Base-by-base conservation (phyloP, 2,888 invertebrate genomes). In the Athripsodes cinereus region DNA sequence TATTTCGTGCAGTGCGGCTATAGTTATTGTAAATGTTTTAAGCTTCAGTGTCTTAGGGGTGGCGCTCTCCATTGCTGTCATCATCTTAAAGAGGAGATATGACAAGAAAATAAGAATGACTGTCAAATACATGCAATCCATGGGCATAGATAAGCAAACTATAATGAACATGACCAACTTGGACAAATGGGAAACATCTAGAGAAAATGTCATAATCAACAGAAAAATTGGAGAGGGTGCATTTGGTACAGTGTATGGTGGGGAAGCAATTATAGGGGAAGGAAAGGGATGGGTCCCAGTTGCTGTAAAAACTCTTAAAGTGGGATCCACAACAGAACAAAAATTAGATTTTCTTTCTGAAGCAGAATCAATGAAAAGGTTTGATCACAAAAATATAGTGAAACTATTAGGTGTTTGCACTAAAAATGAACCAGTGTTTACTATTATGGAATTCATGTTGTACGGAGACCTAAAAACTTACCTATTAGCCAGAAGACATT, bases 391-490 rank as follows among this genome's bases (percentile, higher is more conserved):
- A 67, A 95, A 96, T 71, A 88, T 96, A 55, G 87, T 96, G 13
- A 84, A 86, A 65, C 75, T 96, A 26, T 74, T 94, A 19, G 95
- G 90, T 1, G 93, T 96, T 11, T 91, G 92, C 66, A 90, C 93
- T 1, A 86, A 89, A 68, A 85, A 83, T 48, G 92, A 93, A 67
- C 94, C 95, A 0, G 88, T 94, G 48, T 90, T 91, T 69, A 91
- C 91, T 1, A 85, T 96, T 13, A 95, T 96, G 94, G 95, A 96
- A 72, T 93, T 92, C 69, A 91, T 94, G 90, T 75, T 95, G 35
- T 92, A 94, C 70, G 96, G 94, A 20, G 95, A 96, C 71, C 75
- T 96, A 64, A 95, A 94, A 74, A 92, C 89, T 8, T 96, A 87
- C 73, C 78, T 96, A 58, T 72, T 95, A 64, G 92, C 91, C 13